Evolutionary conservation across 2,113 vertebrate species (phyloP).

Genomic region (Leptodactylus fuscus): DNA sequence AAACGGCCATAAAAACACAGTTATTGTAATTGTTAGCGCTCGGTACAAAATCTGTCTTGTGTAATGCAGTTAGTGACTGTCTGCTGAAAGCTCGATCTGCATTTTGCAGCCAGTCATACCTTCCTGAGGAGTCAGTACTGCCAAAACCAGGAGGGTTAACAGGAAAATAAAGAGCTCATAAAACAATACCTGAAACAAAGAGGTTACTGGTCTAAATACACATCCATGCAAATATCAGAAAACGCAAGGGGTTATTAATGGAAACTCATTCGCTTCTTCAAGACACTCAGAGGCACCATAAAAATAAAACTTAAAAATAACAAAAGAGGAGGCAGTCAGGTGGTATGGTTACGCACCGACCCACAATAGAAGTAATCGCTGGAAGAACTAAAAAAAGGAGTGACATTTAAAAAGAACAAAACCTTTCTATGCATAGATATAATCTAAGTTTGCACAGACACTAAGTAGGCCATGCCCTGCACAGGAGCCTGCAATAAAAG

Average conservation of each 20-base stretch:
- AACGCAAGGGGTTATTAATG: background rate
- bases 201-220: background rate
- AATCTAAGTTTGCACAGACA: background rate
- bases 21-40: slow-evolving; percentile 46
- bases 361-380: slow-evolving; percentile 46
- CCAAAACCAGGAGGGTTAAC: background rate
- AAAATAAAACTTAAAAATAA: slow-evolving; percentile 36
- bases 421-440: slow-evolving; percentile 48
- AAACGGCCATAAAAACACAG: slow-evolving; percentile 44
- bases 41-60: slow-evolving; percentile 37
- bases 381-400: slow-evolving; percentile 44
- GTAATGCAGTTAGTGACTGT: slow-evolving; percentile 45
- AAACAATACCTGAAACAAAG: slow-evolving; percentile 37
- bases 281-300: slow-evolving; percentile 12
- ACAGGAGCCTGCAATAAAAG: no score
- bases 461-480: background rate
- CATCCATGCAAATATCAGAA: background rate
- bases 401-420: slow-evolving; percentile 56
- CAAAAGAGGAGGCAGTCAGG: slow-evolving; percentile 47
- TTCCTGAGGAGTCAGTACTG: background rate
- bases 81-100: slow-evolving; percentile 6
- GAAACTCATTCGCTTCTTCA: background rate
- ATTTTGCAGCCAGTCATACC: background rate
- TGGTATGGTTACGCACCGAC: slow-evolving; percentile 9
- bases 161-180: background rate